Evolutionary conservation across 2,113 vertebrate genomes (phyloP).

Genomic region (Chrysochloris asiatica): DNA sequence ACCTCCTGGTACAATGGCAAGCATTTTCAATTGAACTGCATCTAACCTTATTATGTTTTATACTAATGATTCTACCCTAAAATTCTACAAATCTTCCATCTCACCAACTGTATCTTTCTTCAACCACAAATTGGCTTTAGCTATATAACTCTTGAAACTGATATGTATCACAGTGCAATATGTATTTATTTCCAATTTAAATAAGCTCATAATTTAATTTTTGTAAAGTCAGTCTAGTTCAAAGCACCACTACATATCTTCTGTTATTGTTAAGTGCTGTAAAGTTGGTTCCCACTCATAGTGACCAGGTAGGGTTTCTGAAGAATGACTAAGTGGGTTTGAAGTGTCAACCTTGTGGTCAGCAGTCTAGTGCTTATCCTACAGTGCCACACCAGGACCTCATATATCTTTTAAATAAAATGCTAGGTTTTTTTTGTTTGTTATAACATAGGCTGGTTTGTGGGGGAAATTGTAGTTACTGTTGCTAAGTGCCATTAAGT

Average conservation of each 20-base stretch:
- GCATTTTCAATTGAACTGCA: neutral
- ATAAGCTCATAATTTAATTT: neutral
- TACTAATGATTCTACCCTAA: conserved; percentile 40
- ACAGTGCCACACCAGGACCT: no score
- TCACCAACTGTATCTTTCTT: conserved; percentile 26
- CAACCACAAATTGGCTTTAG: conserved; percentile 20
- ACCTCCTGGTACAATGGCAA: conserved; percentile 10
- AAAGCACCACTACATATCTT: conserved; percentile 3
- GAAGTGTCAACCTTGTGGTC: no score
- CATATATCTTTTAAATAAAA: no score
- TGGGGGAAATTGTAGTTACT: no score
- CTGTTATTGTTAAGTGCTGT: no score
- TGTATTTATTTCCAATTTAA: conserved; percentile 17
- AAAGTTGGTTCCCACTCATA: no score
- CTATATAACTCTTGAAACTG: conserved; percentile 5
- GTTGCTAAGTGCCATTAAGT: no score
- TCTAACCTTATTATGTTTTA: conserved; percentile 19
- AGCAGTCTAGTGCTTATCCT: no score
- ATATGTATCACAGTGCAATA: neutral
- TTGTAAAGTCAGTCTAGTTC: conserved; percentile 47
- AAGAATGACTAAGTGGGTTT: no score
- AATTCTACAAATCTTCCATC: conserved; percentile 18
- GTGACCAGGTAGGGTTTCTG: no score
- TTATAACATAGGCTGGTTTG: neutral
- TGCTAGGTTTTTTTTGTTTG: conserved; percentile 52